Evolutionary conservation across 2,888 invertebrate genomes (phyloP), one percentile per base, ranked within the genome.

Genomic region (Coelinius sp.): DNA sequence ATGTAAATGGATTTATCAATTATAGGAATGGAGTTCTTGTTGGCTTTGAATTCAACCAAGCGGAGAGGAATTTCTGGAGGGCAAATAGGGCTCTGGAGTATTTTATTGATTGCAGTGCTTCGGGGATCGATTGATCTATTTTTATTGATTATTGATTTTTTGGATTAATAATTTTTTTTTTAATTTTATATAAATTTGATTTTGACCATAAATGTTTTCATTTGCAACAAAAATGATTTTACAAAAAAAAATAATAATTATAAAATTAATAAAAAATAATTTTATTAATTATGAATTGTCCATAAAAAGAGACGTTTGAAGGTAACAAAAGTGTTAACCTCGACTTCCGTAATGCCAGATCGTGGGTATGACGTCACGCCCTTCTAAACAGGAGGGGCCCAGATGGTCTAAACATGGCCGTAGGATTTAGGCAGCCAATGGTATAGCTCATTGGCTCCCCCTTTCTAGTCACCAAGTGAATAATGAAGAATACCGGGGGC

Each of bases 331-430:
- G 14, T 73, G 71, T 78, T 79, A 79, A 79, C 78, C 78, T 80
- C 79, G 79, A 77, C 76, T 78, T 78, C 74, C 75, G 78, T 70
- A 73, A 70, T 71, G 71, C 65, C 75, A 66, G 73, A 68, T 74
- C 78, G 49, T 27, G n/a, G n/a, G 44, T 73, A 77, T 86, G 86
- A 86, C 85, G 86, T 86, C 86, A 87, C 83, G 83, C 86, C 86
- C 86, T 86, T 86, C 86, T 87, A 86, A 86, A 86, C 86, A 87
- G 86, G 86, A 86, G 86, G 86, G 86, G 86, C 85, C 86, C 84
- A 81, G 77, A 77, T 72, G 79, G 79, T 78, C 85, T 86, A 85
- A 87, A 83, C 85, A 86, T 86, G 86, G 86, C 85, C 81, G 85
- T 84, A 83, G 8, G 83, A 85, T 86, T 87, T 87, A 86, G 86